Evolutionary conservation across 2,888 invertebrate species (phyloP).

Genomic region (Serrognathus titanus): DNA sequence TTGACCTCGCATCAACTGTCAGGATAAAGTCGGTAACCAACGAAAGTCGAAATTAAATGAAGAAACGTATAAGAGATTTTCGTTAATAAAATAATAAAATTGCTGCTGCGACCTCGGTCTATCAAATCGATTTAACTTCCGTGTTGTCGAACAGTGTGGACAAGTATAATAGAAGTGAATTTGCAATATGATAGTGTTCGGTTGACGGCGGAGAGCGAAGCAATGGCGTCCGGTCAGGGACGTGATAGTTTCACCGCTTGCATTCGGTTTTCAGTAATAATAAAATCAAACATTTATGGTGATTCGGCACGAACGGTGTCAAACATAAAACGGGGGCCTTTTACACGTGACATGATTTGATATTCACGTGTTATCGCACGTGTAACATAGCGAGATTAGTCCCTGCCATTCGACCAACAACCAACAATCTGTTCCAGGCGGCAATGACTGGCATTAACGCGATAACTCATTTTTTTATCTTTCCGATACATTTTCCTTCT

Average conservation of each 20-base stretch:
- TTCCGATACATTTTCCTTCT: too few species aligned
- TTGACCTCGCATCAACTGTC: too few species aligned
- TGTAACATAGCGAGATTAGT: neutral
- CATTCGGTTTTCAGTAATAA: constrained; percentile 34
- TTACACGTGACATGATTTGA: neutral
- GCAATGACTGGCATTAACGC: too few species aligned
- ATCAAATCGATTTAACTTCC: neutral
- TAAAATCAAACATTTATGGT: constrained; percentile 41
- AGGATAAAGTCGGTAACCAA: too few species aligned
- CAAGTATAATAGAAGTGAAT: constrained; percentile 1
- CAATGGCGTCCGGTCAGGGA: constrained; percentile 7
- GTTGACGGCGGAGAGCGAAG: neutral
- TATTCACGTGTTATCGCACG: neutral
- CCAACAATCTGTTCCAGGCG: neutral
- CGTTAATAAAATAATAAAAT: neutral
- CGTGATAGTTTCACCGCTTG: constrained; percentile 23
- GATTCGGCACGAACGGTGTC: constrained; percentile 40
- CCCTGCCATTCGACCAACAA: neutral
- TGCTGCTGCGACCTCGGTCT: neutral
- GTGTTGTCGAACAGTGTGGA: neutral
- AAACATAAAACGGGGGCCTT: constrained; percentile 32
- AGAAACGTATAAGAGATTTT: neutral
- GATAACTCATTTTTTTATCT: too few species aligned
- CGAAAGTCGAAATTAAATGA: too few species aligned
- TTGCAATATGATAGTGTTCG: constrained; percentile 8